These are phyloP conservation scores for Syrrhaptes paradoxus DNA, from an alignment of 2,113 vertebrate species.

Conservation along the genomic window DNA sequence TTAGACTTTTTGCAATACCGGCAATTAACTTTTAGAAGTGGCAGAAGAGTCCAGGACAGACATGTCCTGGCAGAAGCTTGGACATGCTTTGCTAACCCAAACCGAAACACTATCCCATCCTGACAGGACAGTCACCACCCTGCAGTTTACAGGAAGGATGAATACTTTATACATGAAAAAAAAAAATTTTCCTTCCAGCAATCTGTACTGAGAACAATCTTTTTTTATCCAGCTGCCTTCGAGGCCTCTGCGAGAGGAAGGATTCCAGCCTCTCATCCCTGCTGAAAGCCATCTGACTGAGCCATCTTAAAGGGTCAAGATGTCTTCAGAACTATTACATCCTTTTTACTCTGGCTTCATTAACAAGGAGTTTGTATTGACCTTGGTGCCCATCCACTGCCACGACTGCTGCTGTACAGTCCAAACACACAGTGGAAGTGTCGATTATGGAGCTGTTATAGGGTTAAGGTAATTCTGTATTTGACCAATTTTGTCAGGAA, in stretches of 20 bases:
- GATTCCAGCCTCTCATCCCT: constrained; percentile 7
- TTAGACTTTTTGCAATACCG: background rate
- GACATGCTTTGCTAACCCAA: background rate
- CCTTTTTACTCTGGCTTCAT: background rate
- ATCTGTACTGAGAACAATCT: background rate
- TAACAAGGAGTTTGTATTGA: background rate
- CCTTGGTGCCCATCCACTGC: background rate
- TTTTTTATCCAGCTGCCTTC: constrained; percentile 8
- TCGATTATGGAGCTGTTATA: fast-evolving
- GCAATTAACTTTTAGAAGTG: background rate
- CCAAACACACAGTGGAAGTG: background rate
- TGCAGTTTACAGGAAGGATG: background rate
- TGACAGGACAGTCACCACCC: background rate
- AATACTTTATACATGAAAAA: background rate
- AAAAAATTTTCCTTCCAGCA: constrained; percentile 22
- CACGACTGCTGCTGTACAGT: background rate
- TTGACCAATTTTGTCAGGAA: background rate
- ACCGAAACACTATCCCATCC: background rate
- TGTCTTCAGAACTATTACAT: background rate
- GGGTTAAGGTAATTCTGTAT: background rate
- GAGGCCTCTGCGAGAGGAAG: background rate
- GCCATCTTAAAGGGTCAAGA: background rate
- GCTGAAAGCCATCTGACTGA: constrained; percentile 28
- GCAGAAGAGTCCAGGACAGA: background rate
- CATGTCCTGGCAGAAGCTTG: background rate